Base-by-base conservation (phyloP, 1,140 invertebrate species). In the Drosophila eugracilis region DNA sequence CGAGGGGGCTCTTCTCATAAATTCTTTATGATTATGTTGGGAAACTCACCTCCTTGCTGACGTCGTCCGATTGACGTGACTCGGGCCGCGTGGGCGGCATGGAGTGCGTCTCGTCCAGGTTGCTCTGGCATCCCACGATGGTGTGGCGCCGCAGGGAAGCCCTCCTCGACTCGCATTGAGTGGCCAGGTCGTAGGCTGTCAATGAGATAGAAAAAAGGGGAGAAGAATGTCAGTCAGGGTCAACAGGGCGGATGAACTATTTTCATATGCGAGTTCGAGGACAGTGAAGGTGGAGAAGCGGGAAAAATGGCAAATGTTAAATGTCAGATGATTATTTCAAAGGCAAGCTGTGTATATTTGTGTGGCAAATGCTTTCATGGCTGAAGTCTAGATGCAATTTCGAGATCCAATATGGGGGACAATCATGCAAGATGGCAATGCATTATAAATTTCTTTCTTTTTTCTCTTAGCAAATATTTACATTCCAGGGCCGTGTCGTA, bases 121-220 rank as follows among this genome's bases (percentile, higher is more conserved):
- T 93, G 75, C 86, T 93, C 55, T 93, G 93, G 90, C 92, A 94
- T 67, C 93, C 93, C 6, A 93, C 93, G 10, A 95, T 94, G 1
- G 96, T 95, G 90, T 96, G 95, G 30, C 95, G 94, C n/a, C 95
- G 93, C 84, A 94, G 93, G 4, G 94, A 94, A 17, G 94, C 94
- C 34, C 95, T 93, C 52, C 94, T 92, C 34, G 94, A 94, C 52
- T 95, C 95, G 89, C 95, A 95, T 77, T 96, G 95, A 12, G 95
- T 96, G 48, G 96, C 96, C 89, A 97, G 91, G 92, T 97, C 96
- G 81, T 96, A 96, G 49, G 96, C 95, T 95, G 39, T 17, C 34
- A 17, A 65, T 17, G 19, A 41, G 39, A 50, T 6, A 42, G 37
- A 42, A 41, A 42, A 50, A 5, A 42, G 37, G 39, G 17, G 22